Base-by-base conservation (phyloP, 2,888 invertebrate species). In the Nematopogon swammerdamellus region DNA sequence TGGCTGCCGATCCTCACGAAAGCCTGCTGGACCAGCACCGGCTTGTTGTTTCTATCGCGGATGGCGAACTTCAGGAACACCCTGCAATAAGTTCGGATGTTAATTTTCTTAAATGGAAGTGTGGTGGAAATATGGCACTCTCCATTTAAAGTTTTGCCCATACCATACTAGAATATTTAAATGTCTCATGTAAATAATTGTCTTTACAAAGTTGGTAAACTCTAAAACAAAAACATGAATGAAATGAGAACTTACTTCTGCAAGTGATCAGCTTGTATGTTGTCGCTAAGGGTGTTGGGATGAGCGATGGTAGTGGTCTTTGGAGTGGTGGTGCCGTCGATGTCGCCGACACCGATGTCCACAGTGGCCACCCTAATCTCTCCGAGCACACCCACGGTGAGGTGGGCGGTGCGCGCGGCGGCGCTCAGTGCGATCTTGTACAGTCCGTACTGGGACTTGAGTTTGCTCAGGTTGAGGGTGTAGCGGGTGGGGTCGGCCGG, bases 301-400 rank as follows among this genome's bases (percentile, higher is more conserved):
- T 87, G 86, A 0, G 77, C 68, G 4, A 97, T 80, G 54, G 89
- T 90, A 53, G 75, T 85, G 50, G 92, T 73, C 66, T 89, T 90
- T 1, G 92, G 87, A 50, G 91, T 87, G 19, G 92, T 89, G 2
- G 90, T 88, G 54, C 95, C 93, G 68, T 97, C 97, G 4, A 92
- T 87, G 67, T 97, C 97, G 2, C 89, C 91, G 18, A 96, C 84
- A 3, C 95, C 94, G 46, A 97, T 81, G 68, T 97, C 95, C 46
- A 93, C 82, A 50, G 83, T 85, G 57, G 89, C 86, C 1, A 96
- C 83, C 53, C 83, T 83, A 0, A 92, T 86, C 56, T 89, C 87
- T 1, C 92, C 90, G 50, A 92, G 73, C 17, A 93, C 88, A 51
- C 91, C 89, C 19, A 88, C 80, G 48, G 72, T 76, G 46, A 86